These are phyloP conservation scores for Lamprotornis superbus DNA, from an alignment of 2,113 vertebrate species.

Conservation along the genomic window DNA sequence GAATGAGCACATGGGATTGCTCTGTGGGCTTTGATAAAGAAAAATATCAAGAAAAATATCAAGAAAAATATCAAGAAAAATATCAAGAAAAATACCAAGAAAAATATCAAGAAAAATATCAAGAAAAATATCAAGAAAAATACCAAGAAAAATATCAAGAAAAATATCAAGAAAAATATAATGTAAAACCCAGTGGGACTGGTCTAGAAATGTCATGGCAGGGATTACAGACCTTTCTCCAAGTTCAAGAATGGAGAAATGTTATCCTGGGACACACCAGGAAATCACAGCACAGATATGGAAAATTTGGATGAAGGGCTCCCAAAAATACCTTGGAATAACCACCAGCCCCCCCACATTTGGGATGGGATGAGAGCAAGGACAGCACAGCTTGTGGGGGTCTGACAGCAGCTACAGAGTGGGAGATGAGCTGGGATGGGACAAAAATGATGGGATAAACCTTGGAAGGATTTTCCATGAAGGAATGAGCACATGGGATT, in stretches of 20 bases:
- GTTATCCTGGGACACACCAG: background rate
- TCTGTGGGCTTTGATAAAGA: background rate
- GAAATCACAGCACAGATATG: background rate
- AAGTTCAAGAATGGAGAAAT: background rate
- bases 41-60: no score
- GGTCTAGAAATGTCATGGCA: background rate
- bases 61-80: no score
- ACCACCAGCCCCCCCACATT: no score
- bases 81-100: no score
- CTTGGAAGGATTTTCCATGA: background rate
- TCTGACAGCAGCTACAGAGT: background rate
- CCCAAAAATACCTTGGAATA: background rate
- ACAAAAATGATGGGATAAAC: background rate
- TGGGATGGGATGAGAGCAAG: background rate
- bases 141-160: no score
- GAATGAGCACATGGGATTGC: rapidly evolving
- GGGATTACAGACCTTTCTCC: background rate
- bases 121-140: no score
- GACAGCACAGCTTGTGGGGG: background rate
- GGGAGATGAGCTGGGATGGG: background rate
- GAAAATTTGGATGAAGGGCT: background rate
- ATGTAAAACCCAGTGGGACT: background rate
- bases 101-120: background rate
- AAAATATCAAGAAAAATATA: background rate
- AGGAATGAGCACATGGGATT: rapidly evolving